phyloP scores from a whole-genome alignment of 2,797 vertebrate genomes.

The Eospalax fontanierii region DNA sequence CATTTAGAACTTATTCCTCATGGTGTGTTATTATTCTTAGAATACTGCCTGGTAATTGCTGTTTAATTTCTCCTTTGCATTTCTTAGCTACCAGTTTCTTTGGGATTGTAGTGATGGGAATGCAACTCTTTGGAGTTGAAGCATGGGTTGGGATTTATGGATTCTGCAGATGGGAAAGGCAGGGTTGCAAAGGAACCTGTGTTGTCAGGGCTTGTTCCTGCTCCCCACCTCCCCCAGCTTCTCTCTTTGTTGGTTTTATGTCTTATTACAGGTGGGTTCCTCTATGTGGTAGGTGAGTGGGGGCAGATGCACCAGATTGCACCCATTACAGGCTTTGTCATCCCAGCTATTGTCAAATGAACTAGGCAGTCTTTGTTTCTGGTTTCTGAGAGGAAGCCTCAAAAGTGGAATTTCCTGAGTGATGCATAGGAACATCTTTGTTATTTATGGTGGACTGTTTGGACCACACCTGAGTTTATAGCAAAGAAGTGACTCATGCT shows the following conservation, averaged over 20 bases:
- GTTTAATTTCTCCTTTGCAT: neutral
- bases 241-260: neutral
- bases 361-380: slow-evolving; percentile 33
- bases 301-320: neutral
- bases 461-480: slow-evolving; percentile 73
- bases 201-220: neutral
- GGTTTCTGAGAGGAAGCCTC: slow-evolving; percentile 8
- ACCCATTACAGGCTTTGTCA: neutral
- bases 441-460: neutral
- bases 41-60: neutral
- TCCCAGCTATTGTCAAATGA: neutral
- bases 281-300: neutral
- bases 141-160: neutral
- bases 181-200: neutral
- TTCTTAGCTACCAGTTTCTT: neutral
- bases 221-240: neutral
- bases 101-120: neutral
- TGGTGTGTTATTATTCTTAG: neutral
- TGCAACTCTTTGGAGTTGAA: neutral
- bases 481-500: slow-evolving; percentile 15
- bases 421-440: slow-evolving; percentile 23
- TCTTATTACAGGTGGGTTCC: neutral
- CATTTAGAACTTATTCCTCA: neutral
- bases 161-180: neutral
- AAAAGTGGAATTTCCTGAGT: slow-evolving; percentile 30